A percentile compares a stretch with the other conserved stretches of the same genome.
These are phyloP conservation scores for Ascaphus truei DNA, from an alignment of 2,113 vertebrate species.

Conservation along the genomic window DNA sequence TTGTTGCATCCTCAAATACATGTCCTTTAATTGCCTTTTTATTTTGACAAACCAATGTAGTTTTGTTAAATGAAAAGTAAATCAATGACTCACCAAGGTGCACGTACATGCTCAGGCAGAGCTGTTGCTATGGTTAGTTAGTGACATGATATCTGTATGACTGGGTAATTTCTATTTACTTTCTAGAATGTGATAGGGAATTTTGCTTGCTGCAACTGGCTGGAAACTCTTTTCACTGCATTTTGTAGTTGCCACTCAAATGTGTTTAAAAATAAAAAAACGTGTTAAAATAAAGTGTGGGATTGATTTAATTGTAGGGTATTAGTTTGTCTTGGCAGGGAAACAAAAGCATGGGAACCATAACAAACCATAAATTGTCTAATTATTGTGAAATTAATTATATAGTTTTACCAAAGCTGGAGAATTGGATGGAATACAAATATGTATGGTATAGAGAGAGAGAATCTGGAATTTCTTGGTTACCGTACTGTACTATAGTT, in stretches of 20 bases:
- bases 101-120: constrained; percentile 12
- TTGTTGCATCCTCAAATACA: constrained; percentile 10
- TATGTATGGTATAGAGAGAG: not conserved
- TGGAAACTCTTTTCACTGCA: constrained; percentile 1
- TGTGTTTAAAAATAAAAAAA: not conserved
- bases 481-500: too few species aligned
- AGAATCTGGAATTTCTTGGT: not conserved
- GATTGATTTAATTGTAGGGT: not conserved
- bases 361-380: constrained; percentile 7
- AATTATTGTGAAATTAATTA: not conserved
- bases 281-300: not conserved
- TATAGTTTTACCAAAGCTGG: not conserved
- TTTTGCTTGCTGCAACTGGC: constrained; percentile 25
- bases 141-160: constrained; percentile 25
- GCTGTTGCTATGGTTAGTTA: not conserved
- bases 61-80: constrained; percentile 13
- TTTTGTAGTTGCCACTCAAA: not conserved
- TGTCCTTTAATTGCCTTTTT: constrained; percentile 6
- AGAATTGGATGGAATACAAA: not conserved
- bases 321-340: not conserved
- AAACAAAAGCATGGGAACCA: constrained; percentile 1
- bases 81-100: not conserved
- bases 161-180: constrained; percentile 18
- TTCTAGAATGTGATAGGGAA: constrained; percentile 23
- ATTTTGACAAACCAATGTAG: constrained; percentile 30